phyloP scores from a whole-genome alignment of 2,888 invertebrate species.

The Euspilapteryx auroguttella region DNA sequence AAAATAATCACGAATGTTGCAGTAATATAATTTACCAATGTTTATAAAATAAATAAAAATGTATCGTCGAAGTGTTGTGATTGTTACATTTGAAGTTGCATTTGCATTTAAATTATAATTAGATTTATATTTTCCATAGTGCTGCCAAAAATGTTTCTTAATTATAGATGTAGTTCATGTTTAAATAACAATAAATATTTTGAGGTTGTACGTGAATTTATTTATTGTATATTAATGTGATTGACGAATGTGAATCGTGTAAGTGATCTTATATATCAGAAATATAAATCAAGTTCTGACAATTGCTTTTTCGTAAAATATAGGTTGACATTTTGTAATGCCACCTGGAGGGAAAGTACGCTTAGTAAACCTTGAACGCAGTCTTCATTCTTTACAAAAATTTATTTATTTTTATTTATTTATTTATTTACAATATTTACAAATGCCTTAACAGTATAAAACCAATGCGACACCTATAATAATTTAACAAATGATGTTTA shows the following conservation, averaged over 20 bases:
- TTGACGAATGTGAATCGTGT: slow-evolving; percentile 41
- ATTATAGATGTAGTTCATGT: slow-evolving; percentile 52
- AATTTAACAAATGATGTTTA: too few species aligned
- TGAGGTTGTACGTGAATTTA: slow-evolving; percentile 51
- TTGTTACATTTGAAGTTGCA: slow-evolving; percentile 57
- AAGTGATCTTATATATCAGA: slow-evolving; percentile 14
- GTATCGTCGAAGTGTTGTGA: slow-evolving; percentile 55
- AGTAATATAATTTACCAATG: too few species aligned
- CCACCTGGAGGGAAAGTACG: too few species aligned
- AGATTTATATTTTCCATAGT: slow-evolving; percentile 61
- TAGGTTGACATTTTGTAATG: too few species aligned
- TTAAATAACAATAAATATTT: slow-evolving; percentile 43
- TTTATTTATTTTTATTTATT: too few species aligned
- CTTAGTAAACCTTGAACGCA: too few species aligned
- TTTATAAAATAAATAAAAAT: too few species aligned
- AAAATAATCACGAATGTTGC: slow-evolving; percentile 18
- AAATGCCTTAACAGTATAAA: too few species aligned
- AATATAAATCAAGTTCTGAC: slow-evolving; percentile 3
- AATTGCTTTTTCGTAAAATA: too few species aligned
- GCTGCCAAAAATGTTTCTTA: slow-evolving; percentile 58
- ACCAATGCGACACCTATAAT: too few species aligned
- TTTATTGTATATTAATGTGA: slow-evolving; percentile 50
- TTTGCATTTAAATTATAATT: slow-evolving; percentile 45
- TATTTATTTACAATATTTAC: too few species aligned
- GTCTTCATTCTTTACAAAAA: too few species aligned